Conservation (phyloP, 2,113 vertebrate species). For the Piaya cayana region DNA sequence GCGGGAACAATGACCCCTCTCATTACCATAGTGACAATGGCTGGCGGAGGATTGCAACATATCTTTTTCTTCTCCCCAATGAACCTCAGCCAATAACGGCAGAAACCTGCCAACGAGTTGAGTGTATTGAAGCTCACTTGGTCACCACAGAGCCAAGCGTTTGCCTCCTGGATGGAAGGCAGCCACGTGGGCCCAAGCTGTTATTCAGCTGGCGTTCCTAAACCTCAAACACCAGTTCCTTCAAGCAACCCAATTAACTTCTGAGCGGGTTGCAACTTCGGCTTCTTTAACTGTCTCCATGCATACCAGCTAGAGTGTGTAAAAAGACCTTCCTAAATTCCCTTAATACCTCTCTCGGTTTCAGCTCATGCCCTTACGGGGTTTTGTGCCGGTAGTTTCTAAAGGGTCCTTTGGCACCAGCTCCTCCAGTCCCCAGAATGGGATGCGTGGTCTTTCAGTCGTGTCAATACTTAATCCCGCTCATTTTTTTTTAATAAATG, state of each 20-base stretch:
- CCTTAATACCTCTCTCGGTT: background rate
- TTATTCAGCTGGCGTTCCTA: background rate
- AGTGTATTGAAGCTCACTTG: background rate
- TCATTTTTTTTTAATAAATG: background rate
- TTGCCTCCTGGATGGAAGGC: background rate
- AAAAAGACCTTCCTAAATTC: background rate
- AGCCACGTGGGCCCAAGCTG: background rate
- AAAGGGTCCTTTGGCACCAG: background rate
- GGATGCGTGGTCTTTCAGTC: fast-evolving
- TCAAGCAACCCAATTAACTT: background rate
- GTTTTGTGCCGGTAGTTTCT: background rate
- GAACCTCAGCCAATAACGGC: slow-evolving; percentile 23
- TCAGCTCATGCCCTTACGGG: fast-evolving
- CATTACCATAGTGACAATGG: slow-evolving; percentile 60
- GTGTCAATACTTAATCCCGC: background rate
- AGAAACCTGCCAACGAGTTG: background rate
- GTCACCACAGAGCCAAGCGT: background rate
- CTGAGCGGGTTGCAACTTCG: background rate
- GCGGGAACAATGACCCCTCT: slow-evolving; percentile 44
- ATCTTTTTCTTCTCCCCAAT: slow-evolving; percentile 42
- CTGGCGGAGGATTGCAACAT: slow-evolving; percentile 7
- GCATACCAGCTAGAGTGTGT: fast-evolving
- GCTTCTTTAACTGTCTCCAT: background rate
- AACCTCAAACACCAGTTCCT: background rate
- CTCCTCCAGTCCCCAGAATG: background rate